Evolutionary conservation across 2,797 vertebrate genomes (phyloP).

Genomic region (Linurgus olivaceus): DNA sequence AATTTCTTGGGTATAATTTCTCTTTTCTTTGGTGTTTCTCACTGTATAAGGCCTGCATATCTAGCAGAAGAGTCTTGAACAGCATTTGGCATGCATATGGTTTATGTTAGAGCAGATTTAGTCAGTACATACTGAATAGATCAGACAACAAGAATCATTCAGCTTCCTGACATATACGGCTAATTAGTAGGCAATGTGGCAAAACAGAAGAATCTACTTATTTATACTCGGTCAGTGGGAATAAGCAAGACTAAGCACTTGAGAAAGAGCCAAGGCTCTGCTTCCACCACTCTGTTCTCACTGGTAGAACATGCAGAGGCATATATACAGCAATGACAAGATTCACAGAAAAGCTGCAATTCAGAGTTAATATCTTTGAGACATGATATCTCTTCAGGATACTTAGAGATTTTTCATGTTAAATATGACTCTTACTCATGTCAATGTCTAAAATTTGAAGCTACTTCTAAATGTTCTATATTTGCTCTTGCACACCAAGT

Average conservation of each 20-base stretch:
- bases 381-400: neutral
- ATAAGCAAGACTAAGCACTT: neutral
- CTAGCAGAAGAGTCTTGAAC: neutral
- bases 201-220: neutral
- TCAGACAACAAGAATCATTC: neutral
- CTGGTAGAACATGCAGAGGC: neutral
- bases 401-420: neutral
- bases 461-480: neutral
- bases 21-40: neutral
- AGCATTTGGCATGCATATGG: neutral
- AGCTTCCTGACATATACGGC: neutral
- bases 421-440: neutral
- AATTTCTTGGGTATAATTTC: neutral
- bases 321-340: neutral
- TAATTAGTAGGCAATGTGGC: neutral
- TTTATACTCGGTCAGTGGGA: neutral
- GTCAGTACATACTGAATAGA: neutral
- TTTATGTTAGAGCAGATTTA: neutral
- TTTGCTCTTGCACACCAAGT: neutral
- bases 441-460: neutral
- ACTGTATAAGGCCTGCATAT: neutral
- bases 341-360: neutral
- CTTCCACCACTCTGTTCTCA: neutral
- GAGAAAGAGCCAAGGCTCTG: neutral
- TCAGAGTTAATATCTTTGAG: neutral